Evolutionary conservation across 2,888 invertebrate genomes (phyloP).

Genomic region (Drosophila neutralis): DNA sequence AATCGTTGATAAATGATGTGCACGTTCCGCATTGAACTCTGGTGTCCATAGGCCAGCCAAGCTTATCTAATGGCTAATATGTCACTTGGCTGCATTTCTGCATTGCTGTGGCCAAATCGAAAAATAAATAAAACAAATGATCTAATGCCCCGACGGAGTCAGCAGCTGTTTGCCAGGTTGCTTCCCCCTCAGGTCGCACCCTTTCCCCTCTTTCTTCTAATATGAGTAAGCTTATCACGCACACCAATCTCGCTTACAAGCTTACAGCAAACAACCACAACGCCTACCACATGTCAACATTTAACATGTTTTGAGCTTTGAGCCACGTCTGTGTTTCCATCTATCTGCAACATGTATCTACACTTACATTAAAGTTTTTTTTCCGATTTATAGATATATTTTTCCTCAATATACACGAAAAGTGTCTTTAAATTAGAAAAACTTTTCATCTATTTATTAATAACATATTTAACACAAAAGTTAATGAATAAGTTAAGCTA

Average conservation of each 20-base stretch:
- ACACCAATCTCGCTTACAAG: slow-evolving; percentile 63
- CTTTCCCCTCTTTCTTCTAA: slow-evolving; percentile 7
- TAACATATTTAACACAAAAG: not conserved
- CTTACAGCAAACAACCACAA: slow-evolving; percentile 28
- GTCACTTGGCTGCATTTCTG: slow-evolving; percentile 71
- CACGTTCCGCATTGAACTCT: slow-evolving; percentile 29
- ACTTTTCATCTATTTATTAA: too few species aligned
- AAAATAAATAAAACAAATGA: slow-evolving; percentile 78
- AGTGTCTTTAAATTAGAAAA: too few species aligned
- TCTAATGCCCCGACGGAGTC: slow-evolving; percentile 35
- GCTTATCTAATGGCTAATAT: slow-evolving; percentile 59
- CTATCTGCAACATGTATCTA: slow-evolving; percentile 33
- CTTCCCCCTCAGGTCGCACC: not conserved
- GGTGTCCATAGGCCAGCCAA: not conserved
- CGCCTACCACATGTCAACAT: slow-evolving; percentile 76
- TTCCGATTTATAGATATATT: not conserved
- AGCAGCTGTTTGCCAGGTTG: slow-evolving; percentile 26
- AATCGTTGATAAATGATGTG: slow-evolving; percentile 74
- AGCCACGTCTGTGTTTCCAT: slow-evolving; percentile 48
- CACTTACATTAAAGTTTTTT: slow-evolving; percentile 6
- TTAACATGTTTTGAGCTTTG: slow-evolving; percentile 71
- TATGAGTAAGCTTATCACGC: slow-evolving; percentile 56
- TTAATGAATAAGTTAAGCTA: not conserved
- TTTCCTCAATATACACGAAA: too few species aligned
- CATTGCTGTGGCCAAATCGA: slow-evolving; percentile 67